Conservation (phyloP, 2,888 invertebrate genomes). For the Augochlorella aurata region DNA sequence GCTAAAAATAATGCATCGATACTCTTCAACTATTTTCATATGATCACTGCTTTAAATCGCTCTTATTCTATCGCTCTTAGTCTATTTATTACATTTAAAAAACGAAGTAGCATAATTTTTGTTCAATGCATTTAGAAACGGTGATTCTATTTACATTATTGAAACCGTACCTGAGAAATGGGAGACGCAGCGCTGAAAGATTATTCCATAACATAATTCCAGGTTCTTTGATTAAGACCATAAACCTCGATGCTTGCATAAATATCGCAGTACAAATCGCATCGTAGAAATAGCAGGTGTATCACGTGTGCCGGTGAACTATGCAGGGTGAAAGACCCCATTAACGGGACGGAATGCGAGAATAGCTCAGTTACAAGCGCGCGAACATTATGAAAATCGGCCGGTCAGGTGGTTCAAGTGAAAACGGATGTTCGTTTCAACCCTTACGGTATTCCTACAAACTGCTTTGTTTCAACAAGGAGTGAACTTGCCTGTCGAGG, state of each 20-base stretch:
- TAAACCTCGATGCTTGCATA: not conserved
- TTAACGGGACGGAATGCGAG: constrained; percentile 9
- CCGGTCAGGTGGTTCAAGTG: not conserved
- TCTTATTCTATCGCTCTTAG: no score
- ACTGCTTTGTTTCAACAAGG: not conserved
- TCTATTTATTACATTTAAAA: no score
- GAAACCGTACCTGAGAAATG: not conserved
- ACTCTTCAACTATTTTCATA: no score
- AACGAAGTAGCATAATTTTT: no score
- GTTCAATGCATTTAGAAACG: no score
- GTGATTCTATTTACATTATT: not conserved
- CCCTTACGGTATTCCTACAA: not conserved
- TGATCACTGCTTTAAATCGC: no score
- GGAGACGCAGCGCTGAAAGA: not conserved
- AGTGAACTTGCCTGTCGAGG: not conserved
- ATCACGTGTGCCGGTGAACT: constrained; percentile 2
- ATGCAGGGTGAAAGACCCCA: not conserved
- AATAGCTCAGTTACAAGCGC: not conserved
- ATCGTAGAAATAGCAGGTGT: not conserved
- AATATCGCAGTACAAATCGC: not conserved
- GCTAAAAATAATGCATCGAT: no score
- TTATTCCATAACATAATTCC: not conserved
- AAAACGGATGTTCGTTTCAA: not conserved
- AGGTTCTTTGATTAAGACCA: not conserved
- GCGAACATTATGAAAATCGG: constrained; percentile 1